A percentile compares a stretch with the other conserved stretches of the same genome.
Evolutionary conservation across 1,140 invertebrate genomes (phyloP).

Genomic region (Papilio polyxenes): DNA sequence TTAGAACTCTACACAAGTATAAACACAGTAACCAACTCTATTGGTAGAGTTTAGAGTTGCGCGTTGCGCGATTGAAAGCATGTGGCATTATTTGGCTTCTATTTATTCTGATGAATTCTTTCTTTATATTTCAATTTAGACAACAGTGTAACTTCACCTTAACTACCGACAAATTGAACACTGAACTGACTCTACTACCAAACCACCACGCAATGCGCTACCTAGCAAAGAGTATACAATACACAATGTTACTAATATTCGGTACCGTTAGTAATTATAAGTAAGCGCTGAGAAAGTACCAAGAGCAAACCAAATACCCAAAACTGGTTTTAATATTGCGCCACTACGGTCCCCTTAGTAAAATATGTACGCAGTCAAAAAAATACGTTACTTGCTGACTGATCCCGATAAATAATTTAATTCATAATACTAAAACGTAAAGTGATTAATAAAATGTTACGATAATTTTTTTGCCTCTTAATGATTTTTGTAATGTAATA

Average conservation of each 20-base stretch:
- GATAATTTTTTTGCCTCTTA: too few relatives aligned
- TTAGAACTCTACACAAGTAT: constrained; percentile 1
- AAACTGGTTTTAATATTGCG: neutral
- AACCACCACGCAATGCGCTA: constrained; percentile 70
- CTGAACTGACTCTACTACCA: constrained; percentile 43
- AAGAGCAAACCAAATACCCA: neutral
- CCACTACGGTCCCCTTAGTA: neutral
- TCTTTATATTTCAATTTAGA: constrained; percentile 76
- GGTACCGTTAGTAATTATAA: neutral
- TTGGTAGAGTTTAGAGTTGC: neutral
- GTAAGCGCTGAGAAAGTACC: neutral
- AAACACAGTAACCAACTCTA: neutral
- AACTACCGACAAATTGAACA: neutral
- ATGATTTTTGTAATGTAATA: too few relatives aligned
- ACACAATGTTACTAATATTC: neutral
- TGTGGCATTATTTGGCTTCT: constrained; percentile 64
- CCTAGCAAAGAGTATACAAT: constrained; percentile 44
- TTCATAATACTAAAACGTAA: too few relatives aligned
- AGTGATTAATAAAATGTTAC: too few relatives aligned
- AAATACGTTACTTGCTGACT: neutral
- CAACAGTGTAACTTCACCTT: constrained; percentile 38
- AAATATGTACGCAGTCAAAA: neutral
- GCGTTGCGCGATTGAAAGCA: constrained; percentile 39
- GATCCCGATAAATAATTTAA: too few relatives aligned
- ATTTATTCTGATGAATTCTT: constrained; percentile 75